Percentiles rank a stretch among this genome's conserved stretches.
Evolutionary conservation across 2,797 vertebrate species (phyloP).

Genomic region (Gobio occitaniae): DNA sequence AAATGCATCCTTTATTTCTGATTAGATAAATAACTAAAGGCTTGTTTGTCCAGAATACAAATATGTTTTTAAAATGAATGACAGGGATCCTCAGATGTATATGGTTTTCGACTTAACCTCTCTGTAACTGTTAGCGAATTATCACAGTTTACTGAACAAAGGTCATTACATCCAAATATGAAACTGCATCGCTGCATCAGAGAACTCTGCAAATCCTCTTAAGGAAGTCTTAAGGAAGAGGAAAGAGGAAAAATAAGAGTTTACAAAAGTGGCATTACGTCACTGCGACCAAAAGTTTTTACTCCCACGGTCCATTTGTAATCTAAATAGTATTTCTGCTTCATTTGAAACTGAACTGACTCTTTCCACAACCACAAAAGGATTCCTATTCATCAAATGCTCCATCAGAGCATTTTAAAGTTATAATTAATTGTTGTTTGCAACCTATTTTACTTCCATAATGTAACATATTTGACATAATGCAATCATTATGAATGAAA

Average conservation of each 20-base stretch:
- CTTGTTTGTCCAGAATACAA: constrained; percentile 60
- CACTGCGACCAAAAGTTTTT: neutral
- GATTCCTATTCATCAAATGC: neutral
- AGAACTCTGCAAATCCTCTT: neutral
- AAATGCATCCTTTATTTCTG: constrained; percentile 19
- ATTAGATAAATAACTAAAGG: constrained; percentile 59
- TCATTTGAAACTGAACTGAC: neutral
- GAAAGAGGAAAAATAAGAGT: neutral
- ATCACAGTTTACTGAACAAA: constrained; percentile 25
- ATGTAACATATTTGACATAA: neutral
- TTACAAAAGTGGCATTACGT: neutral
- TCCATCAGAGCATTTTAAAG: neutral
- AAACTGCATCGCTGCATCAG: neutral
- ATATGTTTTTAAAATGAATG: constrained; percentile 35
- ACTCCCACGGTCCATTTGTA: neutral
- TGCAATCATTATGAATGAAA: neutral
- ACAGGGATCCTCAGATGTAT: constrained; percentile 10
- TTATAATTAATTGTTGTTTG: neutral
- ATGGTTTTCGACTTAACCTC: constrained; percentile 6
- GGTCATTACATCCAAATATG: neutral
- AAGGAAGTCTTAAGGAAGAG: neutral
- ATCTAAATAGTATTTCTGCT: neutral
- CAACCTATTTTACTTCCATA: neutral
- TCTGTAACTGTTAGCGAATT: constrained; percentile 8
- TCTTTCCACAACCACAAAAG: neutral